Conservation (phyloP, 2,888 invertebrate species). For the Apotomis betuletana region DNA sequence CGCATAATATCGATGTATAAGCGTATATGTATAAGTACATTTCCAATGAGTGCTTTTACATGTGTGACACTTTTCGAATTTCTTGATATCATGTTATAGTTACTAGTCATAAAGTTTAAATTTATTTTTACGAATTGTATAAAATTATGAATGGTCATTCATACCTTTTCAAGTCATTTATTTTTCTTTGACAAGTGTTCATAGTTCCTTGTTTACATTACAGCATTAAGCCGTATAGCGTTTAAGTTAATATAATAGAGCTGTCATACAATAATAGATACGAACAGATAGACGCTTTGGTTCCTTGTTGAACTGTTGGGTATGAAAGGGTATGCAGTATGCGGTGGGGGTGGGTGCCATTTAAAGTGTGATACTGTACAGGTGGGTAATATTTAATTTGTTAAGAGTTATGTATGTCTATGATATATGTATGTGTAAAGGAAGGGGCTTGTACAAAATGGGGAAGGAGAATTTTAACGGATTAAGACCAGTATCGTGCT, state of each 20-base stretch:
- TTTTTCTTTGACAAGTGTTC: neutral
- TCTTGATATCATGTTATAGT: constrained; percentile 27
- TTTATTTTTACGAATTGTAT: constrained; percentile 12
- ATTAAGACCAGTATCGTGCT: constrained; percentile 1
- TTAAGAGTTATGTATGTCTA: constrained; percentile 9
- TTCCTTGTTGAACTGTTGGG: neutral
- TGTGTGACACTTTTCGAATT: constrained; percentile 8
- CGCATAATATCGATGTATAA: neutral
- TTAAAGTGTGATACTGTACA: constrained; percentile 36
- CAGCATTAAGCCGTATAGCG: neutral
- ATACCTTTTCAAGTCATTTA: neutral
- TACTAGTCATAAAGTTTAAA: constrained; percentile 36
- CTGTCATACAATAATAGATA: neutral
- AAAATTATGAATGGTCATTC: neutral
- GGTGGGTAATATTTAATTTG: constrained; percentile 17
- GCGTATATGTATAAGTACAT: constrained; percentile 1
- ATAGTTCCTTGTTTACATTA: constrained; percentile 15
- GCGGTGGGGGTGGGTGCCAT: constrained; percentile 18
- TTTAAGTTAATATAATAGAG: neutral
- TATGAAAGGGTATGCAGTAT: neutral
- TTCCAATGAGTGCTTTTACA: constrained; percentile 32
- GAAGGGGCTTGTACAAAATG: constrained; percentile 17
- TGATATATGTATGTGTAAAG: constrained; percentile 9
- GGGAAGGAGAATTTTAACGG: neutral
- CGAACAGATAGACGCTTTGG: neutral